These are phyloP conservation scores for Spatulosminthurus flaviceps DNA, from an alignment of 2,888 invertebrate genomes.

Conservation along the genomic window DNA sequence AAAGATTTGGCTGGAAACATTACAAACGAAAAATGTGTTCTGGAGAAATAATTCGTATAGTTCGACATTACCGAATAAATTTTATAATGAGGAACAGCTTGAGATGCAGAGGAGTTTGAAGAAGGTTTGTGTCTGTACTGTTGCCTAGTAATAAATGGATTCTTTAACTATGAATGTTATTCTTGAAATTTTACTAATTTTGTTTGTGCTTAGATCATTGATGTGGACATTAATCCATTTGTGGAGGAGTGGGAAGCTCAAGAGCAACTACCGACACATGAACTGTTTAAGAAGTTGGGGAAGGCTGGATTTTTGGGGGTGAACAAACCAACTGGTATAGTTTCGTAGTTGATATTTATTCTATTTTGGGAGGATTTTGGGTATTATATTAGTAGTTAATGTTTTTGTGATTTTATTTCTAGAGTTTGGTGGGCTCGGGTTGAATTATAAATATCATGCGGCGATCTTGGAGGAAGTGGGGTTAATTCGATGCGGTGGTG, in stretches of 20 bases:
- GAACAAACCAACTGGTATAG: slow-evolving; percentile 60
- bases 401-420: not conserved
- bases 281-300: slow-evolving; percentile 70
- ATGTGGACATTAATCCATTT: slow-evolving; percentile 69
- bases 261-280: slow-evolving; percentile 69
- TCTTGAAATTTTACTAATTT: too few species aligned
- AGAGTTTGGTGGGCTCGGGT: slow-evolving; percentile 71
- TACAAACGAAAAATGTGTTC: too few species aligned
- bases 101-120: too few species aligned
- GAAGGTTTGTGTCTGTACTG: too few species aligned
- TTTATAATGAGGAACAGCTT: too few species aligned
- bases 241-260: slow-evolving; percentile 70
- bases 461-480: slow-evolving; percentile 64
- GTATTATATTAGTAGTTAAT: too few species aligned
- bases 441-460: slow-evolving; percentile 69
- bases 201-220: slow-evolving; percentile 67
- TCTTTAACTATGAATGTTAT: too few species aligned
- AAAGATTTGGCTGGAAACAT: too few species aligned
- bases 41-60: too few species aligned
- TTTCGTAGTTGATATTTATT: not conserved
- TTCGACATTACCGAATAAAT: too few species aligned
- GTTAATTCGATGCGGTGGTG: slow-evolving; percentile 33
- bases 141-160: too few species aligned
- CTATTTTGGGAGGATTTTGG: too few species aligned
- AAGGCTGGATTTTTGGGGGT: slow-evolving; percentile 70